Percentiles rank a stretch among this genome's conserved stretches.
These are phyloP conservation scores for Thymelicus acteon DNA, from an alignment of 2,888 invertebrate species.

Conservation along the genomic window DNA sequence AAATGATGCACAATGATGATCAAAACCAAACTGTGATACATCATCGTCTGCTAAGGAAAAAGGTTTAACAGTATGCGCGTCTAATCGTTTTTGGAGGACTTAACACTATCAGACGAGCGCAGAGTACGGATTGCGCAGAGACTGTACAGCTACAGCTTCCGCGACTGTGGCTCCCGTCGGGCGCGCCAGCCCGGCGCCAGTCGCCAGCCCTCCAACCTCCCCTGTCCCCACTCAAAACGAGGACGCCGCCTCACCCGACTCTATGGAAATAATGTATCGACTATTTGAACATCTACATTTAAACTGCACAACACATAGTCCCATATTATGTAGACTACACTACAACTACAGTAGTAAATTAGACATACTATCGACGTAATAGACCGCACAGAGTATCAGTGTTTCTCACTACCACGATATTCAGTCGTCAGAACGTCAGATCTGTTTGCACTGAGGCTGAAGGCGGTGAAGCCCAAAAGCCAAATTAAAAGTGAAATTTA, in stretches of 20 bases:
- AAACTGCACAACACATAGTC: no score
- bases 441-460: no score
- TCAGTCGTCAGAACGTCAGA: no score
- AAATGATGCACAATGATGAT: constrained; percentile 28
- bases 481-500: no score
- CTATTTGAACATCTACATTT: no score
- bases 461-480: no score
- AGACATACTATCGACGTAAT: no score
- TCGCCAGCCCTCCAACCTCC: constrained; percentile 36
- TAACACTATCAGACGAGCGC: neutral
- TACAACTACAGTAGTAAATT: no score
- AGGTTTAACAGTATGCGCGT: neutral
- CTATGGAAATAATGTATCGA: constrained; percentile 16
- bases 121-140: neutral
- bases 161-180: constrained; percentile 45
- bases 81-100: constrained; percentile 15
- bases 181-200: constrained; percentile 49
- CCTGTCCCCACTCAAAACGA: constrained; percentile 39
- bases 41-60: constrained; percentile 12
- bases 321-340: no score
- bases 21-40: constrained; percentile 30
- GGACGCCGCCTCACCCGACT: constrained; percentile 39
- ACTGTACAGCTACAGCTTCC: constrained; percentile 15
- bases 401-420: no score
- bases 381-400: no score